A percentile compares a stretch with the other conserved stretches of the same genome.
phyloP scores from a whole-genome alignment of 2,888 invertebrate genomes.

The Morpho helenor region DNA sequence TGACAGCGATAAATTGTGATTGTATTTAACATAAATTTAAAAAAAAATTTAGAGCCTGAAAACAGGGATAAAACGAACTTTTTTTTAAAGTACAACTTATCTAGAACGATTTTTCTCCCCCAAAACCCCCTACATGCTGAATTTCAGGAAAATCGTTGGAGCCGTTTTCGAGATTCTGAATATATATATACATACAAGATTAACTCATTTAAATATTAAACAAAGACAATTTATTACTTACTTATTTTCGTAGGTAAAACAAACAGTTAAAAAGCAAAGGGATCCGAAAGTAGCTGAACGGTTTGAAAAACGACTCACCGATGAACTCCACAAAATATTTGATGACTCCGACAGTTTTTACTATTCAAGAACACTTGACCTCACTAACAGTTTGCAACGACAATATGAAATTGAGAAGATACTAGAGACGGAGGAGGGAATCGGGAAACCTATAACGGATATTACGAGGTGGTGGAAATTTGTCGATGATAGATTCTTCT shows the following conservation, averaged over 20 bases:
- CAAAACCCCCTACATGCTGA: too few relatives aligned
- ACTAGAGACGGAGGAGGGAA: slow-evolving; percentile 57
- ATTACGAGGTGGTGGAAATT: slow-evolving; percentile 83
- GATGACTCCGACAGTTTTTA: slow-evolving; percentile 97
- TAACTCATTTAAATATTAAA: too few relatives aligned
- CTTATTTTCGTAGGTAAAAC: slow-evolving; percentile 76
- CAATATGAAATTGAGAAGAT: slow-evolving; percentile 79
- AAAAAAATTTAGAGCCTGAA: too few relatives aligned
- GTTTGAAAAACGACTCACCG: slow-evolving; percentile 89
- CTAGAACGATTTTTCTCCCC: too few relatives aligned
- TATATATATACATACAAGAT: too few relatives aligned
- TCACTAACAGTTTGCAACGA: slow-evolving; percentile 93
- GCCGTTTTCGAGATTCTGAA: too few relatives aligned
- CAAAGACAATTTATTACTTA: too few relatives aligned
- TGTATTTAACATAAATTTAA: too few relatives aligned
- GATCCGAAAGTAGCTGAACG: slow-evolving; percentile 85
- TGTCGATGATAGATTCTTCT: slow-evolving; percentile 96
- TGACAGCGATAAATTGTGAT: too few relatives aligned
- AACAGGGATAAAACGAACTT: too few relatives aligned
- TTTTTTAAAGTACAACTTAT: too few relatives aligned
- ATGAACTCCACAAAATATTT: slow-evolving; percentile 95
- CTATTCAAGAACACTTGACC: slow-evolving; percentile 91
- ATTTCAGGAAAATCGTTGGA: too few relatives aligned
- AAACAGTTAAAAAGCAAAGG: slow-evolving; percentile 81
- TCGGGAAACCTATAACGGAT: slow-evolving; percentile 58